Conservation (phyloP, 2,113 vertebrate genomes). For the Orthochromis indermauri region DNA sequence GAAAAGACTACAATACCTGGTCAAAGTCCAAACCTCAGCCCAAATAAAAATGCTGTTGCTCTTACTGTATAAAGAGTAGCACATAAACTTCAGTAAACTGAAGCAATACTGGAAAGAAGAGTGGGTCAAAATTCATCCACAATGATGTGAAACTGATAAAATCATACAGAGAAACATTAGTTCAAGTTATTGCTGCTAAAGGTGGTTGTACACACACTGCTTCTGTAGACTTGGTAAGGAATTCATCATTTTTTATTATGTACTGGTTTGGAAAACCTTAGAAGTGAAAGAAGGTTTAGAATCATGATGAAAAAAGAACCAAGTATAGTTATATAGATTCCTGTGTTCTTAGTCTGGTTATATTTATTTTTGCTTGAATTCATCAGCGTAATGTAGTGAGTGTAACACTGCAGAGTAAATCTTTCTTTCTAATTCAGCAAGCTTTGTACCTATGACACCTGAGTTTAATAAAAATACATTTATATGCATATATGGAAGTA, state of each 20-base stretch:
- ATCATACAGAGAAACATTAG: neutral
- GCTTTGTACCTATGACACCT: neutral
- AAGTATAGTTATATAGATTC: neutral
- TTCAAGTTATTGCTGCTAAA: neutral
- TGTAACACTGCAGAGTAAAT: neutral
- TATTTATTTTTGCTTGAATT: neutral
- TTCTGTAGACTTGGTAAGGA: neutral
- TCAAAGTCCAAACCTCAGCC: neutral
- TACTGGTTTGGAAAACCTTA: neutral
- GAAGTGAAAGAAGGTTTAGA: neutral
- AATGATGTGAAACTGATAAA: neutral
- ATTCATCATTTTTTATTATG: neutral
- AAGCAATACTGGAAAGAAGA: neutral
- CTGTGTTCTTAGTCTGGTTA: neutral
- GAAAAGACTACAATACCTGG: neutral
- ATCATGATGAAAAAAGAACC: neutral
- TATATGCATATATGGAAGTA: neutral
- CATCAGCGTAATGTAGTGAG: neutral
- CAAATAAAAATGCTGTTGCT: neutral
- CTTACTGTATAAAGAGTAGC: rapidly evolving
- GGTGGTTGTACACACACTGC: neutral
- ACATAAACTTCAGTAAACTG: neutral
- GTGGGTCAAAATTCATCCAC: neutral
- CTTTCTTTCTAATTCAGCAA: neutral
- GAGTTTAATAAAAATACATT: neutral